Evolutionary conservation across 2,113 vertebrate genomes (phyloP), one percentile per base, ranked within the genome.

Genomic region (Pan paniscus): DNA sequence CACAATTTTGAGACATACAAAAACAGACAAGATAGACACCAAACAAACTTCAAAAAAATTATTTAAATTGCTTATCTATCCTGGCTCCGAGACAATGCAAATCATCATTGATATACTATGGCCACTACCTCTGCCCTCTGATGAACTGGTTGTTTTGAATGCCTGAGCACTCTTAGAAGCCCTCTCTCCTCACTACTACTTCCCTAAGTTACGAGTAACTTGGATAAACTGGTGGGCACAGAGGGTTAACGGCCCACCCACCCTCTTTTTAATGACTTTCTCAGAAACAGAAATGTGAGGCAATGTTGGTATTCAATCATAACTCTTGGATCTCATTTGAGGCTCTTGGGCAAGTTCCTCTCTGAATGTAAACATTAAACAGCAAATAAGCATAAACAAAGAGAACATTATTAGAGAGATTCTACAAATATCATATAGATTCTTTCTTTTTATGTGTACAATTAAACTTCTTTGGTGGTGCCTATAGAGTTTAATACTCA

Each of bases 371-470:
- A 96, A 67, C 27, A 73, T 48, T 79, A 48, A 89, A 57, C 17
- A 80, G 20, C n/a, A 73, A 93, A 48, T 89, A 93, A 75, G 30
- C 46, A 64, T 75, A 43, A 84, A 88, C 27, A 86, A 84, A 93
- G 6, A 75, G 7, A 87, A 30, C 8, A 8, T 22, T 75, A 75
- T 89, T 59, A 70, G 72, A 89, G 38, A 22, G 4, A 59, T 90
- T 43, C 70, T 67, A 7, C 0, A 70, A 59, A 55, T 79, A 55
- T 86, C 23, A 70, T 18, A 70, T 20, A 64, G 43, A 61, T 83
- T 95, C 43, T 72, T 91, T 46, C 35, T 14, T 72, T 68, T 84
- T 87, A 67, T 30, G 32, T 30, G 6, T 52, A 23, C 50, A 88
- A 78, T 75, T 86, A 67, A 89, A 92, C 23, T 87, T 84, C 22